A percentile compares a stretch with the other conserved stretches of the same genome.
Conservation (phyloP, 2,113 vertebrate species). For the Mugil cephalus region DNA sequence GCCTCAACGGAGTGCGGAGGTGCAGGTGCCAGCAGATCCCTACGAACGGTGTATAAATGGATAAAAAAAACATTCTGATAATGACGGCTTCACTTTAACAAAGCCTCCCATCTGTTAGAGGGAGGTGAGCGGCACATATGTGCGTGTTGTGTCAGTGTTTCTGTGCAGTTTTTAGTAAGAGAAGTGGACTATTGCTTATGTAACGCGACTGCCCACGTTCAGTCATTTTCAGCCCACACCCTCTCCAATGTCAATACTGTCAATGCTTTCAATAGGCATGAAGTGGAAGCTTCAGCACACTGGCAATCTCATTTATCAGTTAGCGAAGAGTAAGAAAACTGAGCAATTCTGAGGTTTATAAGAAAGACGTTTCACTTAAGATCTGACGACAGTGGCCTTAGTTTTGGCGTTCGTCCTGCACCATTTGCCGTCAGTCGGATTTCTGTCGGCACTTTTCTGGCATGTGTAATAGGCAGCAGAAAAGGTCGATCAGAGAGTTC, state of each 20-base stretch:
- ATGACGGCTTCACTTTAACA: conserved; percentile 8
- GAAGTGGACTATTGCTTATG: conserved; percentile 73
- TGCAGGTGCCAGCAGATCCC: not conserved
- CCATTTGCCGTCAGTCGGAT: no score
- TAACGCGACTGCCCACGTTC: conserved; percentile 76
- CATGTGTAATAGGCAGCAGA: no score
- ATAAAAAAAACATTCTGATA: conserved; percentile 5
- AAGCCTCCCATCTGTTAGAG: conserved; percentile 29
- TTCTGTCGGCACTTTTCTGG: no score
- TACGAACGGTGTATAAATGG: no score
- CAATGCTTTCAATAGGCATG: conserved; percentile 65
- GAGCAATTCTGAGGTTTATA: not conserved
- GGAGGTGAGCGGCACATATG: conserved; percentile 36
- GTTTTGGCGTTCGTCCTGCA: no score
- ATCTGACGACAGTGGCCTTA: no score
- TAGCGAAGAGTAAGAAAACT: conserved; percentile 6
- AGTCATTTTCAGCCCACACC: conserved; percentile 74
- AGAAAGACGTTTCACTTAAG: no score
- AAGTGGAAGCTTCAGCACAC: conserved; percentile 52
- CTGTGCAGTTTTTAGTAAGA: conserved; percentile 55
- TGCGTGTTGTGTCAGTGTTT: conserved; percentile 45
- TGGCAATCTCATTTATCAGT: conserved; percentile 35
- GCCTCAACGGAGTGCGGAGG: conserved; percentile 7
- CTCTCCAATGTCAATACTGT: conserved; percentile 73
- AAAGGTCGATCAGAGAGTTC: no score